Conservation (phyloP, 2,797 vertebrate species). For the Atherinosoma microstoma region DNA sequence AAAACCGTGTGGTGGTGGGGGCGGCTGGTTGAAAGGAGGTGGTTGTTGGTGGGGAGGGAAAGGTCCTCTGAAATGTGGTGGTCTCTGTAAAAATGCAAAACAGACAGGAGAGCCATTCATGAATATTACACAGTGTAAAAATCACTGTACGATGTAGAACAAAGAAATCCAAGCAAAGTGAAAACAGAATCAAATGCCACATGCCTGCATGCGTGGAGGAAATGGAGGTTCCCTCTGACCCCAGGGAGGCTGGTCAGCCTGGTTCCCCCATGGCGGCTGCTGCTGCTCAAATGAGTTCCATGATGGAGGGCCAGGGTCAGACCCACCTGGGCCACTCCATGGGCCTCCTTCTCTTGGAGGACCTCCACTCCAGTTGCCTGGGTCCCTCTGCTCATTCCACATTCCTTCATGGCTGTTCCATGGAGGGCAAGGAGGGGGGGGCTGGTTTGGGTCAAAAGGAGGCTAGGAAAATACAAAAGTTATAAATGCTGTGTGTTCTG, state of each 20-base stretch:
- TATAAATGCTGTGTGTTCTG: background rate
- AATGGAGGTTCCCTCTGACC: slow-evolving; percentile 96
- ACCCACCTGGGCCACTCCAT: slow-evolving; percentile 86
- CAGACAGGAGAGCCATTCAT: background rate
- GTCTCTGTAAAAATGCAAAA: slow-evolving; percentile 76
- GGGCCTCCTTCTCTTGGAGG: slow-evolving; percentile 88
- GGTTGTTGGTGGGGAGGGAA: slow-evolving; percentile 98
- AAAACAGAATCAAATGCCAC: slow-evolving; percentile 9
- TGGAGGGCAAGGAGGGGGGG: slow-evolving; percentile 94
- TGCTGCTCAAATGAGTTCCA: slow-evolving; percentile 94
- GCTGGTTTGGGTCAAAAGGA: slow-evolving; percentile 87
- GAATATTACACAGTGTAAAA: background rate
- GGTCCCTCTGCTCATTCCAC: slow-evolving; percentile 95
- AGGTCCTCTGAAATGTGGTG: slow-evolving; percentile 95
- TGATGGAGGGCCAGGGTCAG: slow-evolving; percentile 88
- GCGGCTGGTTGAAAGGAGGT: slow-evolving; percentile 95
- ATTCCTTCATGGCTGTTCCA: slow-evolving; percentile 97
- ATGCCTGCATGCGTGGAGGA: slow-evolving; percentile 88
- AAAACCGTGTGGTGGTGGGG: slow-evolving; percentile 92
- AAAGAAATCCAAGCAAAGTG: too few species aligned
- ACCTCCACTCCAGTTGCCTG: slow-evolving; percentile 93
- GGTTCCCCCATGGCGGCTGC: slow-evolving; percentile 93
- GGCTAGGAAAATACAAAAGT: slow-evolving; percentile 58
- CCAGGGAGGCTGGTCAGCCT: slow-evolving; percentile 96
- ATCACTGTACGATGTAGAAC: background rate